A percentile compares a stretch with the other conserved stretches of the same genome.
Evolutionary conservation across 2,797 vertebrate genomes (phyloP).

Genomic region (Vireo griseus): DNA sequence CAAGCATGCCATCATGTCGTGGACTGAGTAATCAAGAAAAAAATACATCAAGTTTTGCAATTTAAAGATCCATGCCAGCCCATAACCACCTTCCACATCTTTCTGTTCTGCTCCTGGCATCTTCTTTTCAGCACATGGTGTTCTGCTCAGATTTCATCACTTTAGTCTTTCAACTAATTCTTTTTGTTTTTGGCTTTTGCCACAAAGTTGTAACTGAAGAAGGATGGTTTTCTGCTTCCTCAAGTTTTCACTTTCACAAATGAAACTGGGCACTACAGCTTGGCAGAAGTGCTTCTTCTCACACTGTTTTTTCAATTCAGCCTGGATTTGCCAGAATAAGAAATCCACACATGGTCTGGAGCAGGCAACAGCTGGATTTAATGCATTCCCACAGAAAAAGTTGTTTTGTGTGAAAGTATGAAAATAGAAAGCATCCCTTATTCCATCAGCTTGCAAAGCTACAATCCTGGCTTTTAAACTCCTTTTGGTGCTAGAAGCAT

Average conservation of each 20-base stretch:
- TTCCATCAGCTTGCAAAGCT: background rate
- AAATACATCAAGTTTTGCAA: background rate
- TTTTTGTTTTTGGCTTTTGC: background rate
- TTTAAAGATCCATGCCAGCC: background rate
- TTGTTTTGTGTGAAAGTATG: background rate
- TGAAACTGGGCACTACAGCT: background rate
- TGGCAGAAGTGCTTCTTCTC: background rate
- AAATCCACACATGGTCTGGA: background rate
- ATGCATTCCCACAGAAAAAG: background rate
- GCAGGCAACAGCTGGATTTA: background rate
- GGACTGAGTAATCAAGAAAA: background rate
- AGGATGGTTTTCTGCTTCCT: background rate
- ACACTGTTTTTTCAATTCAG: background rate
- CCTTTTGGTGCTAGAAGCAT: background rate
- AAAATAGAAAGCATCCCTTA: background rate
- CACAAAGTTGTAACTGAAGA: background rate
- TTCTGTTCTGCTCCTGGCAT: background rate
- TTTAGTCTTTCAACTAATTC: background rate
- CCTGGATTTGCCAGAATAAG: background rate
- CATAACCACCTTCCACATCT: background rate
- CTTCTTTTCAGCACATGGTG: background rate
- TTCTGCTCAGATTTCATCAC: background rate
- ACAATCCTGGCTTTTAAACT: background rate
- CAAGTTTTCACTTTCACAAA: background rate
- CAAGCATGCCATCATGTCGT: background rate